These are phyloP conservation scores for Plecturocebus donacophilus DNA, from an alignment of 2,113 vertebrate species.

Conservation along the genomic window DNA sequence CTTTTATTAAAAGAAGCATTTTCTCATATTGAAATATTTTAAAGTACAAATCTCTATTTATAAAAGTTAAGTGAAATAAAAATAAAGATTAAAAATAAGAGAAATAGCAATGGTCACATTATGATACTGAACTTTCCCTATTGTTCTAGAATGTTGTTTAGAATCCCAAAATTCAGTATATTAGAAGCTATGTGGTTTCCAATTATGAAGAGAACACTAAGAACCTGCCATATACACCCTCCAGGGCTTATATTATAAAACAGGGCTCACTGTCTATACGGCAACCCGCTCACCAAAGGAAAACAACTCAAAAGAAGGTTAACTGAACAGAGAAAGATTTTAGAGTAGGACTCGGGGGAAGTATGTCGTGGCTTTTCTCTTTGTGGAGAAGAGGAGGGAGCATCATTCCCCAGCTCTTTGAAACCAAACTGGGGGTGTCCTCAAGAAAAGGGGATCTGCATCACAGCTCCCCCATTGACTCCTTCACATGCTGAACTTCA, in stretches of 20 bases:
- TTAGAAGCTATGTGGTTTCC: neutral
- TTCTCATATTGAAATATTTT: neutral
- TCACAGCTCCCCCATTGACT: neutral
- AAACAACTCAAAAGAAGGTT: neutral
- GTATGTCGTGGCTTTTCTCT: neutral
- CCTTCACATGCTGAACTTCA: neutral
- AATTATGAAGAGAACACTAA: neutral
- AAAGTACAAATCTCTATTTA: neutral
- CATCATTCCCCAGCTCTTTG: neutral
- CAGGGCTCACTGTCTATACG: rapidly evolving
- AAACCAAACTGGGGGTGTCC: neutral
- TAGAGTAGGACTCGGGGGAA: neutral
- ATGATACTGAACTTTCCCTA: neutral
- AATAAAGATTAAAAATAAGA: constrained; percentile 8
- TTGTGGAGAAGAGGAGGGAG: neutral
- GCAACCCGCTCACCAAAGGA: neutral
- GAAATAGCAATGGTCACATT: neutral
- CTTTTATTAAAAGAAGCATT: neutral
- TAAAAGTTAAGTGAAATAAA: neutral
- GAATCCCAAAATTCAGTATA: neutral
- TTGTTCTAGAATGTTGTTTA: neutral
- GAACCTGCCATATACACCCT: neutral
- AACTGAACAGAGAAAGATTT: neutral
- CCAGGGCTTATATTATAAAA: neutral
- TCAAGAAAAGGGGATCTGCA: neutral